Percentiles rank a stretch among this genome's conserved stretches.
Evolutionary conservation across 1,140 invertebrate species (phyloP).

Genomic region (Drosophila oshimai): DNA sequence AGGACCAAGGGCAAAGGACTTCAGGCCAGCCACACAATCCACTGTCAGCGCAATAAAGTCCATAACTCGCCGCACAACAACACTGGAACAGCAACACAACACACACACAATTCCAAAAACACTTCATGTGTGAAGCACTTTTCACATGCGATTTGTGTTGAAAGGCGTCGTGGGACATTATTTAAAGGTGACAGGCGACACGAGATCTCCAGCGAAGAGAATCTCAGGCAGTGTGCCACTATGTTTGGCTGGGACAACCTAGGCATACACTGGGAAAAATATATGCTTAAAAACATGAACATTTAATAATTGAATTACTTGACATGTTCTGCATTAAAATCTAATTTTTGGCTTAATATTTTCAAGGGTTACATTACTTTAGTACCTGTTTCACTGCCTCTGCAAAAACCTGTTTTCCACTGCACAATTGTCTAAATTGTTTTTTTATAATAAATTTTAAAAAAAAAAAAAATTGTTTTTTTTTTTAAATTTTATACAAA

Average conservation of each 20-base stretch:
- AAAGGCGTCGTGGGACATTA: constrained; percentile 79
- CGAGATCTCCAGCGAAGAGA: constrained; percentile 60
- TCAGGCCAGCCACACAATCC: constrained; percentile 22
- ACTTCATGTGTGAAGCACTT: constrained; percentile 77
- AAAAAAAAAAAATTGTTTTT: too few species aligned
- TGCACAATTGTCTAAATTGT: too few species aligned
- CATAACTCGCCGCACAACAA: constrained; percentile 33
- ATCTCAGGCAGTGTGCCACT: constrained; percentile 43
- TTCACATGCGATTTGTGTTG: constrained; percentile 82
- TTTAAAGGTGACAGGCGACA: constrained; percentile 78
- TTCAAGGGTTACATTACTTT: too few species aligned
- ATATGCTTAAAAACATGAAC: neutral
- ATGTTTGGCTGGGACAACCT: constrained; percentile 17
- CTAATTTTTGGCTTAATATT: too few species aligned
- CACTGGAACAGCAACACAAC: neutral
- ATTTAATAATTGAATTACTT: too few species aligned
- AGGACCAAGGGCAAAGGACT: constrained; percentile 15
- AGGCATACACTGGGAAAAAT: neutral
- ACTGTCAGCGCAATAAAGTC: constrained; percentile 49
- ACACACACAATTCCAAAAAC: constrained; percentile 39
- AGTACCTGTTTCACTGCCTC: too few species aligned
- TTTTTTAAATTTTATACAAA: too few species aligned
- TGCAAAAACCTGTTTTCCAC: too few species aligned
- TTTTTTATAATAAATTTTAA: too few species aligned
- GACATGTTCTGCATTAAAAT: too few species aligned